These are phyloP conservation scores for Porites cylindrica DNA, from an alignment of 92 coral and sea anemone genomes.

Conservation along the genomic window DNA sequence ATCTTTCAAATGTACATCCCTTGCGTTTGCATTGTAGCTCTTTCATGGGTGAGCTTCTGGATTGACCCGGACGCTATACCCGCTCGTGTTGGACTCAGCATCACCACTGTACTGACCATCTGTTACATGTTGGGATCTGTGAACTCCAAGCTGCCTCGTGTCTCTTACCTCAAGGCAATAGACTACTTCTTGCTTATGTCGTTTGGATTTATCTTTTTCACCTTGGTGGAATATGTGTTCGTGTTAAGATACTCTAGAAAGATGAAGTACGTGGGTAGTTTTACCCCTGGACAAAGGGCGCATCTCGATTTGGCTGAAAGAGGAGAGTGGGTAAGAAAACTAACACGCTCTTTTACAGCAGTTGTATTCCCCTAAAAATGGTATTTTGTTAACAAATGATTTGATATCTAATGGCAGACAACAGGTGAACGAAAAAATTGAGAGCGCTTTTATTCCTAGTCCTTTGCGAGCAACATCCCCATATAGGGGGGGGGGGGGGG, in stretches of 20 bases:
- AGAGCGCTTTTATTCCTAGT: too few relatives aligned
- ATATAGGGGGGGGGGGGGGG: too few relatives aligned
- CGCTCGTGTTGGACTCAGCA: slow-evolving; percentile 96
- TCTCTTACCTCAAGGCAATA: slow-evolving; percentile 93
- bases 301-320: slow-evolving; percentile 36
- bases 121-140: slow-evolving; percentile 97
- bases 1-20: slow-evolving; percentile 95
- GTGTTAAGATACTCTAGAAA: slow-evolving; percentile 80
- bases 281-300: slow-evolving; percentile 70
- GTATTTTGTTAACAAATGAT: not conserved
- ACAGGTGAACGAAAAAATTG: too few relatives aligned
- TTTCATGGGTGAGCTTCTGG: slow-evolving; percentile 99
- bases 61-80: slow-evolving; percentile 94
- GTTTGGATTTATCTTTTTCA: slow-evolving; percentile 91
- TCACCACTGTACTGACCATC: slow-evolving; percentile 93
- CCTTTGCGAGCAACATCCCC: too few relatives aligned
- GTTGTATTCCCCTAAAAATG: not conserved
- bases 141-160: slow-evolving; percentile 93
- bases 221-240: slow-evolving; percentile 89
- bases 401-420: too few relatives aligned
- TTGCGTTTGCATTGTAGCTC: slow-evolving; percentile 90
- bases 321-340: slow-evolving; percentile 73
- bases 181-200: slow-evolving; percentile 90
- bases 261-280: slow-evolving; percentile 82
- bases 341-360: not conserved